Conservation (phyloP, 2,888 invertebrate genomes). For the Drosophila meridiana region DNA sequence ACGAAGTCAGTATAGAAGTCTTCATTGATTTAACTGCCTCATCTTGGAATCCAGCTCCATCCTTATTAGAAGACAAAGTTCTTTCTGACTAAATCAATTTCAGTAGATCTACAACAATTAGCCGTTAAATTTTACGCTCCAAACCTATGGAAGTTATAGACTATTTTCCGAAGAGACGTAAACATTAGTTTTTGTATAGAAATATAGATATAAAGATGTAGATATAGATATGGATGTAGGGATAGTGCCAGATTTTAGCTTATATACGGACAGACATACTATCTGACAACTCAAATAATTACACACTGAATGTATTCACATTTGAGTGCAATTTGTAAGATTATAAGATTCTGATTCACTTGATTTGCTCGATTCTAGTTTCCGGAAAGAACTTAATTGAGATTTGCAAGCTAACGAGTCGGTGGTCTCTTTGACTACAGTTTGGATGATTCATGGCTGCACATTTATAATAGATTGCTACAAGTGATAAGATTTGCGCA, state of each 20-base stretch:
- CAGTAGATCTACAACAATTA: too few species aligned
- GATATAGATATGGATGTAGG: too few species aligned
- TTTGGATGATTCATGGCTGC: neutral
- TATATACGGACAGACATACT: neutral
- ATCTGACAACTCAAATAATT: neutral
- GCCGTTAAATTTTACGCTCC: too few species aligned
- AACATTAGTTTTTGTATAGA: too few species aligned
- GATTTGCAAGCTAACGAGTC: neutral
- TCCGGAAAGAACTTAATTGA: neutral
- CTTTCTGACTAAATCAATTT: too few species aligned
- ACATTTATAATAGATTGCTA: constrained; percentile 8
- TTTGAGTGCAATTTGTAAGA: neutral
- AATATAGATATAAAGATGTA: too few species aligned
- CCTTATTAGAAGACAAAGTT: too few species aligned
- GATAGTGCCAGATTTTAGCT: neutral
- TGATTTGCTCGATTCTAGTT: neutral
- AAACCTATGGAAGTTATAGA: too few species aligned
- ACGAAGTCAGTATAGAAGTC: too few species aligned
- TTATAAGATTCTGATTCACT: neutral
- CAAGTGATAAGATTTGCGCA: constrained; percentile 25
- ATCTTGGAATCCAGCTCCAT: too few species aligned
- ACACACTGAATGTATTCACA: neutral
- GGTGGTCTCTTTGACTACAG: neutral
- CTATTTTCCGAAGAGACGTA: too few species aligned
- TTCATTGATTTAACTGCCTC: too few species aligned